Percentiles rank a stretch among this genome's conserved stretches.
phyloP scores from a whole-genome alignment of 1,140 invertebrate species.

The Hermetia illucens region DNA sequence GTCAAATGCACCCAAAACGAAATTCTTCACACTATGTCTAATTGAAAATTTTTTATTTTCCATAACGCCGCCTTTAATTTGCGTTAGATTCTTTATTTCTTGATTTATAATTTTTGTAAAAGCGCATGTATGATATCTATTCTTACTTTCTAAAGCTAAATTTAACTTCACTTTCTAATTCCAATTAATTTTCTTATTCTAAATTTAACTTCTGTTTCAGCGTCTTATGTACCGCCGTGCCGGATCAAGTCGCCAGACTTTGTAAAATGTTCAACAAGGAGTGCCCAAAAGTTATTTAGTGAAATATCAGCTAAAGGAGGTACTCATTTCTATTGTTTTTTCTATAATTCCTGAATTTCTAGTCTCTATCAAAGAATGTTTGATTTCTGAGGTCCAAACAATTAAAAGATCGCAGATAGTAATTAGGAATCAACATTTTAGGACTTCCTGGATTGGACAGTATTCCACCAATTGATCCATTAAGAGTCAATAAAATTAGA shows the following conservation, averaged over 20 bases:
- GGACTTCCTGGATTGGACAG: slow-evolving; percentile 28
- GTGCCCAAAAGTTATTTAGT: slow-evolving; percentile 45
- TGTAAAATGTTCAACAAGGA: slow-evolving; percentile 43
- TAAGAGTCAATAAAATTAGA: slow-evolving; percentile 44
- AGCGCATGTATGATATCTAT: too few species aligned
- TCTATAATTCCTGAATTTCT: neutral
- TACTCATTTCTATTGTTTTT: neutral
- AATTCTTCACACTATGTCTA: too few species aligned
- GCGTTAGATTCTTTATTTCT: too few species aligned
- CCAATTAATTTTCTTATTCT: slow-evolving; percentile 6
- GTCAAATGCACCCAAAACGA: too few species aligned
- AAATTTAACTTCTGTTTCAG: slow-evolving; percentile 32
- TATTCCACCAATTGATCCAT: slow-evolving; percentile 44
- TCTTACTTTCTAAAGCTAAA: neutral
- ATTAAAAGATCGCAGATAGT: neutral
- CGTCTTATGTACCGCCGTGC: slow-evolving; percentile 47
- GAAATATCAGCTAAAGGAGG: slow-evolving; percentile 33
- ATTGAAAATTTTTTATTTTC: too few species aligned
- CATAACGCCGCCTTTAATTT: too few species aligned
- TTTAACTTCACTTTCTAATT: slow-evolving; percentile 4
- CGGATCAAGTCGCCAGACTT: slow-evolving; percentile 43
- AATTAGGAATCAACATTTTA: slow-evolving; percentile 5
- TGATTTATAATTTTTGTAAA: too few species aligned
- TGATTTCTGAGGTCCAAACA: slow-evolving; percentile 5
- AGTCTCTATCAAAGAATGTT: slow-evolving; percentile 9